Conservation (phyloP, 2,797 vertebrate species). For the Chloroceryle inda region DNA sequence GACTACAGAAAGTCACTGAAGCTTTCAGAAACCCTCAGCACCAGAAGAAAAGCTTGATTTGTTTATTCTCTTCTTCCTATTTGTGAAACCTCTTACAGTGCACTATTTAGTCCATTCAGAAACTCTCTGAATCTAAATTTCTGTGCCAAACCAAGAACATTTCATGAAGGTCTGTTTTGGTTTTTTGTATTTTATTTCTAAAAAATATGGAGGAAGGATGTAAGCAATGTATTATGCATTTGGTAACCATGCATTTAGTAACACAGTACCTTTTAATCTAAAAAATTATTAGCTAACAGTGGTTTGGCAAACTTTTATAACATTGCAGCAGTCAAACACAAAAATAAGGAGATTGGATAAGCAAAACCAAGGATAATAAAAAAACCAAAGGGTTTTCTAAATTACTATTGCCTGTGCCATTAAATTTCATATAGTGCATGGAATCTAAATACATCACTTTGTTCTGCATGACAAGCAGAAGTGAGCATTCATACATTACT, state of each 20-base stretch:
- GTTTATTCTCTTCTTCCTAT: conserved; percentile 15
- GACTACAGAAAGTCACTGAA: conserved; percentile 26
- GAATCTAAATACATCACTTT: conserved; percentile 88
- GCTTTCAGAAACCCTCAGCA: not conserved
- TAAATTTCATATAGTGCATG: conserved; percentile 88
- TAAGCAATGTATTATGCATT: conserved; percentile 38
- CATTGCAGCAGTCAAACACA: conserved; percentile 49
- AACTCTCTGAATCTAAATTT: conserved; percentile 23
- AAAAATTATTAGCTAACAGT: conserved; percentile 67
- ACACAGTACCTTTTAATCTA: conserved; percentile 34
- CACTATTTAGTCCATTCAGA: conserved; percentile 59
- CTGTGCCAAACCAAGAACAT: conserved; percentile 31
- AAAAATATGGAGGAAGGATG: not conserved
- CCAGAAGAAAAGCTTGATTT: conserved; percentile 44
- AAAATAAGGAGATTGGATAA: conserved; percentile 56
- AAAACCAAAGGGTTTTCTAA: conserved; percentile 79
- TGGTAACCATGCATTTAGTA: not conserved
- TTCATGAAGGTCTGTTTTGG: conserved; percentile 20
- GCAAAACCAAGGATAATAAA: conserved; percentile 78
- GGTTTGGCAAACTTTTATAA: conserved; percentile 65
- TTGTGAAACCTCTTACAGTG: conserved; percentile 44
- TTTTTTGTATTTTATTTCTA: conserved; percentile 47
- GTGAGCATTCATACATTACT: conserved; percentile 87
- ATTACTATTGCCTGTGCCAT: conserved; percentile 84
- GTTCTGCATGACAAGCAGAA: conserved; percentile 87